phyloP scores from a whole-genome alignment of 2,113 vertebrate genomes.

The Melanocharis versteri region DNA sequence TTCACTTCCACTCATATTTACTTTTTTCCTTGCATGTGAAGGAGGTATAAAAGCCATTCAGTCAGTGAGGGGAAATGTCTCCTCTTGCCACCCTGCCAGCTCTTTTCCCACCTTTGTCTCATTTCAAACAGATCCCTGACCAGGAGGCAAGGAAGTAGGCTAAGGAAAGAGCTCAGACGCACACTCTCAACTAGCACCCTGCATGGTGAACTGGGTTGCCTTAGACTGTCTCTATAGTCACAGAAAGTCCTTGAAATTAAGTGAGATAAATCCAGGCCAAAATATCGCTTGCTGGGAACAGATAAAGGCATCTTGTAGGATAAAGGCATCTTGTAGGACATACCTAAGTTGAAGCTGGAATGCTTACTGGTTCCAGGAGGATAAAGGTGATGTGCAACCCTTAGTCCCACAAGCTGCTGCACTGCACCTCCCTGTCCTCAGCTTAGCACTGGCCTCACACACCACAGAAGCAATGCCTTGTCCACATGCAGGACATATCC shows the following conservation, averaged over 20 bases:
- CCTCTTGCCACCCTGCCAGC: neutral
- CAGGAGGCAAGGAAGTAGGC: neutral
- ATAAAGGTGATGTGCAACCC: neutral
- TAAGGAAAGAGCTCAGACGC: neutral
- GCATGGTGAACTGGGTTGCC: neutral
- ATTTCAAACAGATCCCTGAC: neutral
- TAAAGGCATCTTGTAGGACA: neutral
- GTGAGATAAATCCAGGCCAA: neutral
- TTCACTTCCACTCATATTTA: neutral
- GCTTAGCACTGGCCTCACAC: neutral
- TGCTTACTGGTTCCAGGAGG: neutral
- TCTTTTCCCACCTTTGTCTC: neutral
- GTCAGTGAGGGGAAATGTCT: neutral
- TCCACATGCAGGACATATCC: rapidly evolving
- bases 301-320: neutral
- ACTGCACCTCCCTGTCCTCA: neutral
- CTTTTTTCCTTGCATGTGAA: neutral
- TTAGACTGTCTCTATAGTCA: neutral
- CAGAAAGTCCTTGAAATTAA: neutral
- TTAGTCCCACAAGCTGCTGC: neutral
- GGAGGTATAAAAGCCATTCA: neutral
- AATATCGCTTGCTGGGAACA: neutral
- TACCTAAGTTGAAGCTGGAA: neutral
- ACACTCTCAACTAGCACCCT: neutral
- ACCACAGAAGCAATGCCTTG: neutral